Conservation (phyloP, 2,797 vertebrate species). For the Anabacerthia variegaticeps region DNA sequence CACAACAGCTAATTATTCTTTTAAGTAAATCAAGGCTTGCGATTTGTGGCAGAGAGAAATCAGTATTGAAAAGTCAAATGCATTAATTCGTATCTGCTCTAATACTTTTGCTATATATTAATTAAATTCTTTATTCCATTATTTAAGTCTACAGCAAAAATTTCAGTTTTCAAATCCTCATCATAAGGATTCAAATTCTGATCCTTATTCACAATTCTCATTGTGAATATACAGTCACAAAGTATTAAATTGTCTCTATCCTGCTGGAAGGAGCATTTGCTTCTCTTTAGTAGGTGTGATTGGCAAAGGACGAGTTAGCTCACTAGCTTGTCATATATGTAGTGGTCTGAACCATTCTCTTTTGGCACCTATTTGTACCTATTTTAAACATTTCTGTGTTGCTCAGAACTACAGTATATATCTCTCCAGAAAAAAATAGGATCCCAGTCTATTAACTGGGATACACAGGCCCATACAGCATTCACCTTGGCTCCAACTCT, state of each 20-base stretch:
- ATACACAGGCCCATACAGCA: background rate
- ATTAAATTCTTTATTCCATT: background rate
- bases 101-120: background rate
- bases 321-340: background rate
- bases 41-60: background rate
- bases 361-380: background rate
- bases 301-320: background rate
- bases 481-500: background rate
- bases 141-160: background rate
- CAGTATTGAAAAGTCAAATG: background rate
- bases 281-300: background rate
- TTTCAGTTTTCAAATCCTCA: background rate
- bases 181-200: background rate
- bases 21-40: background rate
- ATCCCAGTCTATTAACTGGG: background rate
- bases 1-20: background rate
- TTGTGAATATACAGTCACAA: background rate
- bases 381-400: background rate
- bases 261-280: background rate
- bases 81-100: background rate
- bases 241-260: background rate
- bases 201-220: background rate
- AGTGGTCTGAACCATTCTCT: background rate
- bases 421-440: background rate
- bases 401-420: background rate